phyloP scores from a whole-genome alignment of 2,797 vertebrate genomes.

The Leptatherina wallacei region DNA sequence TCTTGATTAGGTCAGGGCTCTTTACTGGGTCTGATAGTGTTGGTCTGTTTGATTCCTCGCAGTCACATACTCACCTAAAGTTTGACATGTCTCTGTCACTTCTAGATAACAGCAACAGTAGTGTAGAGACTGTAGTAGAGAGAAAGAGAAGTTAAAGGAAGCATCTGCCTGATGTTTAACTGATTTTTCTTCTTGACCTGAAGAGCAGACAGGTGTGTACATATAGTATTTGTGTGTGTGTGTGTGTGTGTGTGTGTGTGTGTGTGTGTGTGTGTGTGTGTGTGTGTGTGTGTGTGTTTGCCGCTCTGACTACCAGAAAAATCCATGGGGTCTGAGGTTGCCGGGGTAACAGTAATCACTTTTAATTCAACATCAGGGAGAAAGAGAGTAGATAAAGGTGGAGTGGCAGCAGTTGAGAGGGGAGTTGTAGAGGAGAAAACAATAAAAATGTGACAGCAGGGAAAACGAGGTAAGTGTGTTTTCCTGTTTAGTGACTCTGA shows the following conservation, averaged over 20 bases:
- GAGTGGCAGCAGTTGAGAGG: constrained; percentile 61
- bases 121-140: not conserved
- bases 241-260: no score
- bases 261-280: no score
- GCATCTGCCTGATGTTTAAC: constrained; percentile 47
- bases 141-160: constrained; percentile 23
- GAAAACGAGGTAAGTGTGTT: constrained; percentile 39
- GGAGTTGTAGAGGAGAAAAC: constrained; percentile 50
- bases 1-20: constrained; percentile 7
- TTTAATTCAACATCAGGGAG: constrained; percentile 79
- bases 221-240: constrained; percentile 4
- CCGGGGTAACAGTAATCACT: constrained; percentile 84
- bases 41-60: not conserved
- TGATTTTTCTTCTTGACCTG: constrained; percentile 54
- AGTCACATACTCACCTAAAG: constrained; percentile 34
- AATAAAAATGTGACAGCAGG: constrained; percentile 49
- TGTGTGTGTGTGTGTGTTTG: constrained; percentile 11
- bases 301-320: constrained; percentile 72
- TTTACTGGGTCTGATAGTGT: not conserved
- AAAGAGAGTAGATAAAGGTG: constrained; percentile 64
- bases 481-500: constrained; percentile 34
- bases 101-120: constrained; percentile 13
- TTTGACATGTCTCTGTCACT: constrained; percentile 46
- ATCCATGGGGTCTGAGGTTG: constrained; percentile 88
- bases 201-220: constrained; percentile 32